A percentile compares a stretch with the other conserved stretches of the same genome.
phyloP scores from a whole-genome alignment of 2,113 vertebrate genomes.

The Cottus gobio region DNA sequence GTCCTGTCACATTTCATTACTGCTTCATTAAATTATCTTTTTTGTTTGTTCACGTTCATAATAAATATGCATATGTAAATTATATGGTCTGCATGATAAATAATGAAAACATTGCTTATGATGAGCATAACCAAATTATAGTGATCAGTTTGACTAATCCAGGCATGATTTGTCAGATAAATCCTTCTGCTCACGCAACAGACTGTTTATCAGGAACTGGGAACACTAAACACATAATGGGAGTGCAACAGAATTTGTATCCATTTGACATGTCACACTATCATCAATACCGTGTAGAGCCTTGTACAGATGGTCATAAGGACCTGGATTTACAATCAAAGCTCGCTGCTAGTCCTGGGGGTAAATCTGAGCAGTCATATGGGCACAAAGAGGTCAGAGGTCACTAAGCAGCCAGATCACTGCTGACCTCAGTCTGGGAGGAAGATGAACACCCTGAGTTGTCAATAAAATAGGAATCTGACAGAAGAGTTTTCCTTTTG shows the following conservation, averaged over 20 bases:
- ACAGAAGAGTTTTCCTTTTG: not conserved
- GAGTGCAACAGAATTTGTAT: not conserved
- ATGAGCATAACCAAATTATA: no score
- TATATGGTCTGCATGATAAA: no score
- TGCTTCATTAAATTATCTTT: no score
- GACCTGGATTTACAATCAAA: not conserved
- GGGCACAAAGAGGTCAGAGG: slow-evolving; percentile 4
- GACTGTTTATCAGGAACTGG: not conserved
- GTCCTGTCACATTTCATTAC: no score
- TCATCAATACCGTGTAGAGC: not conserved
- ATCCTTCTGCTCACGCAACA: not conserved
- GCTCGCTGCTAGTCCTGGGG: not conserved
- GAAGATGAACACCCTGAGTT: not conserved
- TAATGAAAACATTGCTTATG: no score
- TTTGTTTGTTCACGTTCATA: no score
- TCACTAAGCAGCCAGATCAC: slow-evolving; percentile 2
- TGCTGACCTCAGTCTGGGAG: slow-evolving; percentile 2
- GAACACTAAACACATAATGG: not conserved
- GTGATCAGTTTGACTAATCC: not conserved
- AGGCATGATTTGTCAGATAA: not conserved
- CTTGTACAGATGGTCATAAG: not conserved
- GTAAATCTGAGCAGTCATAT: not conserved
- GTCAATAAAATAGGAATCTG: not conserved
- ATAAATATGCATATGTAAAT: no score
- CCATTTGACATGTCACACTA: not conserved